Evolutionary conservation across 2,113 vertebrate species (phyloP).

Genomic region (Abramis brama): DNA sequence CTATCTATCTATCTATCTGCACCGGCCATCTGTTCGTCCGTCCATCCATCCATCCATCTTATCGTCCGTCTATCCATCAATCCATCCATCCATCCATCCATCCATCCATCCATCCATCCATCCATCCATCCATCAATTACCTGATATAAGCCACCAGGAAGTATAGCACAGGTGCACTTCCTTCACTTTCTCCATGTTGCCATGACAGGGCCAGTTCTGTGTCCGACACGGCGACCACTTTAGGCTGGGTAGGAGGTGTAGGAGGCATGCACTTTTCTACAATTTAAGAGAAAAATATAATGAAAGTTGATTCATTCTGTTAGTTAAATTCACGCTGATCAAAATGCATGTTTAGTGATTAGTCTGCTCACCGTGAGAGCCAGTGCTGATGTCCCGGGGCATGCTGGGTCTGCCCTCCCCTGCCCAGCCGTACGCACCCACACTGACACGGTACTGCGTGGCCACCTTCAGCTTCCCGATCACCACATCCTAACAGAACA

Average conservation of each 20-base stretch:
- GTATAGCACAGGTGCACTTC: slow-evolving; percentile 83
- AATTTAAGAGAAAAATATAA: neutral
- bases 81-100: neutral
- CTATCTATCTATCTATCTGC: neutral
- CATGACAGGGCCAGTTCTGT: slow-evolving; percentile 92
- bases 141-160: slow-evolving; percentile 91
- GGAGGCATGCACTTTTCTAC: slow-evolving; percentile 89
- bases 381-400: slow-evolving; percentile 83
- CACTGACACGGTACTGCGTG: slow-evolving; percentile 82
- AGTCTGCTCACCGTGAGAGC: slow-evolving; percentile 82
- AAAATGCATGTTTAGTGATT: neutral
- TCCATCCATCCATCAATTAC: slow-evolving; percentile 61
- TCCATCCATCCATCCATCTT: accelerated
- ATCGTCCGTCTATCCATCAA: accelerated
- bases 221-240: slow-evolving; percentile 85
- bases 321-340: neutral
- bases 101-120: neutral
- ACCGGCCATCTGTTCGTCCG: no score
- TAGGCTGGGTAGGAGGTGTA: slow-evolving; percentile 80
- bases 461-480: slow-evolving; percentile 84
- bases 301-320: neutral
- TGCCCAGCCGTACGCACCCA: slow-evolving; percentile 85
- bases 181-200: slow-evolving; percentile 83
- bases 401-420: slow-evolving; percentile 88
- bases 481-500: slow-evolving; percentile 80